Evolutionary conservation across 2,797 vertebrate species (phyloP).

Genomic region (Orientallactaga sibirica): DNA sequence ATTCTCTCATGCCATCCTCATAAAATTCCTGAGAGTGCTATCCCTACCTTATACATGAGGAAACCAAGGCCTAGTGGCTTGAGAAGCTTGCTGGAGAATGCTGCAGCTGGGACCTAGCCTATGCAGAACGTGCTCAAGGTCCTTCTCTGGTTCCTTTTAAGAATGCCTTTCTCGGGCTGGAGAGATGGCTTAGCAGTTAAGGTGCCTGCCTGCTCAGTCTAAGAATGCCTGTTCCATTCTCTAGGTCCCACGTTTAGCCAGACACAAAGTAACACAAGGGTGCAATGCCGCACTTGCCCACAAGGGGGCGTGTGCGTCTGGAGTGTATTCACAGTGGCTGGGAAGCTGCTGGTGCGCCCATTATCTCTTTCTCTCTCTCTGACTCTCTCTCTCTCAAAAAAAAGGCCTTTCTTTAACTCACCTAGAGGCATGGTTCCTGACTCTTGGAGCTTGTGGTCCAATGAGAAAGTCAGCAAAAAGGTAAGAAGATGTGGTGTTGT

Average conservation of each 20-base stretch:
- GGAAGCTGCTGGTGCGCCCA: too few relatives aligned
- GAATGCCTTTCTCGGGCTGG: not conserved
- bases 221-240: too few relatives aligned
- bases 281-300: too few relatives aligned
- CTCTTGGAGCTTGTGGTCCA: not conserved
- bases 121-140: not conserved
- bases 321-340: too few relatives aligned
- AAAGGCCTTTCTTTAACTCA: not conserved
- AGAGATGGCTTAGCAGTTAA: too few relatives aligned
- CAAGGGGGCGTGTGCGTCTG: too few relatives aligned
- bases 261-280: too few relatives aligned
- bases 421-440: not conserved
- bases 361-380: too few relatives aligned
- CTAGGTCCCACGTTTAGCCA: too few relatives aligned
- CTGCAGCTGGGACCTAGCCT: not conserved
- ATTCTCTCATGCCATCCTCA: not conserved
- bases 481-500: not conserved
- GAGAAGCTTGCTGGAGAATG: not conserved
- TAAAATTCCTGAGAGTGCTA: not conserved
- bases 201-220: too few relatives aligned
- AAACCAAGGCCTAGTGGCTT: not conserved
- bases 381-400: too few relatives aligned
- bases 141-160: not conserved
- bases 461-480: not conserved
- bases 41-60: not conserved